Percentiles rank a stretch among this genome's conserved stretches.
phyloP scores from a whole-genome alignment of 2,113 vertebrate genomes.

The Coturnix japonica region DNA sequence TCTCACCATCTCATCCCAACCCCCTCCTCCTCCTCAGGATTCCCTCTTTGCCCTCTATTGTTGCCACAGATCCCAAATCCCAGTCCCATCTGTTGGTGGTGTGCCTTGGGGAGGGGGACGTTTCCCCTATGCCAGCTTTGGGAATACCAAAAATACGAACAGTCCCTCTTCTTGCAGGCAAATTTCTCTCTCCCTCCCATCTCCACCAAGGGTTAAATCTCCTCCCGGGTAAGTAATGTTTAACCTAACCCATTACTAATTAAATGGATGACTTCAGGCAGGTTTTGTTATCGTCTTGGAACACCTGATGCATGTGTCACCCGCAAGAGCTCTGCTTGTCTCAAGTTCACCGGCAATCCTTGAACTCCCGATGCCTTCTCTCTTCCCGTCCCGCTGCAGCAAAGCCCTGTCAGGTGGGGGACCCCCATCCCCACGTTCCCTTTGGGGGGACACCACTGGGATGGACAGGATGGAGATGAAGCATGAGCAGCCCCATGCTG shows the following conservation, averaged over 20 bases:
- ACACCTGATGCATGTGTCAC: conserved; percentile 74
- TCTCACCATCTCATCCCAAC: not conserved
- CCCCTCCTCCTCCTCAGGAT: not conserved
- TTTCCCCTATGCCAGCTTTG: not conserved
- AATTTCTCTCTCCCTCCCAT: not conserved
- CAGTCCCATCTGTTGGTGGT: not conserved
- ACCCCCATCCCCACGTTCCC: not conserved
- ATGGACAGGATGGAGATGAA: not conserved
- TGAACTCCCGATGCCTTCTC: conserved; percentile 23
- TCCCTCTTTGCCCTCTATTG: not conserved
- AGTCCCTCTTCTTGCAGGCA: not conserved
- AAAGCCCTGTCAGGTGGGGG: not conserved
- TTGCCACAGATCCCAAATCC: too few relatives aligned
- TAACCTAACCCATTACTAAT: conserved; percentile 66
- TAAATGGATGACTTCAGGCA: conserved; percentile 70
- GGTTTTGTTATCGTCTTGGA: conserved; percentile 68
- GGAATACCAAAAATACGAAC: not conserved
- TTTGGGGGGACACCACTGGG: not conserved
- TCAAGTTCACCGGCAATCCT: conserved; percentile 49
- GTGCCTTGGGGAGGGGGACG: not conserved
- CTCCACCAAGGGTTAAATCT: conserved; percentile 62
- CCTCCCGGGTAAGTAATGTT: conserved; percentile 67
- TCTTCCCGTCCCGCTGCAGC: rapidly evolving
- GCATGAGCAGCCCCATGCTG: not conserved
- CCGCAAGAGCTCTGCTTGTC: conserved; percentile 51